Evolutionary conservation across 2,888 invertebrate genomes (phyloP).

Genomic region (Lithophane leautieri): DNA sequence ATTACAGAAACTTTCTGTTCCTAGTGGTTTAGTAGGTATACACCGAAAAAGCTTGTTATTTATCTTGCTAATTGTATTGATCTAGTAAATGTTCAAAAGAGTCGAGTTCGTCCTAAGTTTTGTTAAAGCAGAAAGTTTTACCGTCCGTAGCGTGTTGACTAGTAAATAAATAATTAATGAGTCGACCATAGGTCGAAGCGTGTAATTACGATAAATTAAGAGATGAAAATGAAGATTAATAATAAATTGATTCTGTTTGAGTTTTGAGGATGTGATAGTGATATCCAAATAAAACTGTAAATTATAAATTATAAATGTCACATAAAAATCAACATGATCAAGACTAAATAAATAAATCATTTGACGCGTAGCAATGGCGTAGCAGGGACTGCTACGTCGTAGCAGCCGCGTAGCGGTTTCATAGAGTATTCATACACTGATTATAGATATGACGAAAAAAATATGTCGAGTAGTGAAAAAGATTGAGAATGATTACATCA

Average conservation of each 20-base stretch:
- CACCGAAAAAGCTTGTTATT: conserved; percentile 57
- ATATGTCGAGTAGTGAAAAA: neutral
- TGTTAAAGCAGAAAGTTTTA: conserved; percentile 55
- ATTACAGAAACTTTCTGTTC: conserved; percentile 21
- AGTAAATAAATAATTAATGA: conserved; percentile 53
- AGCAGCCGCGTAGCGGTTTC: conserved; percentile 10
- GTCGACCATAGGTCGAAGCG: conserved; percentile 4
- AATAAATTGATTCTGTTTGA: neutral
- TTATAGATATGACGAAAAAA: neutral
- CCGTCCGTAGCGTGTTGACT: conserved; percentile 29
- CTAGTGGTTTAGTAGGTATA: conserved; percentile 20
- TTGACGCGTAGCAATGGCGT: conserved; percentile 10
- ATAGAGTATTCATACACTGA: neutral
- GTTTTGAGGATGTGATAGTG: neutral
- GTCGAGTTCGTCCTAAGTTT: conserved; percentile 50
- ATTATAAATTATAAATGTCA: no score
- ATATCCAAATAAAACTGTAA: neutral
- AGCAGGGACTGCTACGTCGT: conserved; percentile 33
- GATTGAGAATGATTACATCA: neutral
- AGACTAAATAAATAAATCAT: neutral
- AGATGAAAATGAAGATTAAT: conserved; percentile 13
- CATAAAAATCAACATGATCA: no score
- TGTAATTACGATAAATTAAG: conserved; percentile 36
- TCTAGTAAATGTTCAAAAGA: conserved; percentile 51
- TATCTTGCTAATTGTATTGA: conserved; percentile 63